Evolutionary conservation across 2,888 invertebrate species (phyloP), one percentile per base, ranked within the genome.

Genomic region (Dolichopus griseipennis): DNA sequence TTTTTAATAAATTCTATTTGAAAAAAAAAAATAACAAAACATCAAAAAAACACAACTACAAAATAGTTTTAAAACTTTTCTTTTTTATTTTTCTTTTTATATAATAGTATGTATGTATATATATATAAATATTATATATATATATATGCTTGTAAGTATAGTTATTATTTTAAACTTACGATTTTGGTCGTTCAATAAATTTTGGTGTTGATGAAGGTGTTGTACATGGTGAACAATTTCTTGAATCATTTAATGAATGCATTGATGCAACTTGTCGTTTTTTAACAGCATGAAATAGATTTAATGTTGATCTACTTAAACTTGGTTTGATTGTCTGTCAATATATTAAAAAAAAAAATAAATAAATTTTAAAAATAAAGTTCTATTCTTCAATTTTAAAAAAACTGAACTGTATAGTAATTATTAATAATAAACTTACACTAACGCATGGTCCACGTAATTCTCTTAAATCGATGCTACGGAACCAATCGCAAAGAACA

Each of bases 381-480:
- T 7, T 7, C 5, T 7, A 34, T 7, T 34, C 5, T 34, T 34
- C 9, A 34, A 34, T 34, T 34, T 7, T 34, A 34, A 34, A 7
- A 34, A 34, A 34, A n/a, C n/a, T n/a, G n/a, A n/a, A n/a, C n/a
- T n/a, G n/a, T n/a, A n/a, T n/a, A n/a, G n/a, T n/a, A n/a, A n/a
- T n/a, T n/a, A n/a, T n/a, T n/a, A n/a, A n/a, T n/a, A n/a, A n/a
- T n/a, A 22, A 68, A 79, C 84, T 84, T 80, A 91, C 90, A 77
- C 89, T 89, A 73, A 91, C 85, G 74, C 90, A 90, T 68, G 91
- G 89, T 64, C 92, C 91, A 78, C 92, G 86, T 85, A 95, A 86
- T 83, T 95, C 95, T 67, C 93, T 85, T 71, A 95, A 85, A 81
- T 93, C 93, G 71, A 95, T 92, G 78, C 92, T 91, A 73, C 92